Base-by-base conservation (phyloP, 2,888 invertebrate species). In the Buathra laborator region DNA sequence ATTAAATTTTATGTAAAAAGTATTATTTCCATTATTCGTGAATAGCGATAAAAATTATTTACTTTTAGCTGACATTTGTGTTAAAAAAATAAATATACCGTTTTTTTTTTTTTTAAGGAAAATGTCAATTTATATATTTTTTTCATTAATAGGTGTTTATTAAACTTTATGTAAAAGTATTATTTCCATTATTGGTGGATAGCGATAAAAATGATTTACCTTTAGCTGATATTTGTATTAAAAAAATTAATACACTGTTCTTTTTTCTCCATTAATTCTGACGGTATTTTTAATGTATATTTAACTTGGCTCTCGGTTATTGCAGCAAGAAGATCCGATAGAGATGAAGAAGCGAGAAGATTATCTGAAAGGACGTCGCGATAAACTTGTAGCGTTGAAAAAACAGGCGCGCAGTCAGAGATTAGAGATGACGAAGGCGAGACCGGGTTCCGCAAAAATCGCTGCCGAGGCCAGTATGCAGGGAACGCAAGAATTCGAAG, bases 311-410 rank as follows among this genome's bases (percentile, higher is more conserved):
- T 29, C 6, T 48, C 37, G 37, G 16, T 48, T 24, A 9, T 44
- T 56, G 12, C 43, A 88, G 72, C 59, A 87, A 29, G 87, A 89
- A 24, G 88, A 83, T 37, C 94, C 94, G 29, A 95, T 95, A 81
- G 98, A 98, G 88, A 94, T 98, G 67, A 95, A 95, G 85, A 96
- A 96, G 80, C 95, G 99, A 0, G 97, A 98, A 90, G 96, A 97
- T 87, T 99, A 99, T 93, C 94, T 99, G 80, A 96, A 97, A 76
- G 96, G 97, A 84, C 99, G 99, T 92, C 95, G 99, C 32, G 99
- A 99, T 94, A 98, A 98, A 92, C 95, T 99, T 75, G 95, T 99
- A 62, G 97, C 97, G 24, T 94, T 99, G 91, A 99, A 99, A 94
- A 97, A 97, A 91, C 97, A 97, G 92, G 98, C 97, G 29, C 95